Conservation (phyloP, 2,888 invertebrate genomes). For the Ennomos erosarius region DNA sequence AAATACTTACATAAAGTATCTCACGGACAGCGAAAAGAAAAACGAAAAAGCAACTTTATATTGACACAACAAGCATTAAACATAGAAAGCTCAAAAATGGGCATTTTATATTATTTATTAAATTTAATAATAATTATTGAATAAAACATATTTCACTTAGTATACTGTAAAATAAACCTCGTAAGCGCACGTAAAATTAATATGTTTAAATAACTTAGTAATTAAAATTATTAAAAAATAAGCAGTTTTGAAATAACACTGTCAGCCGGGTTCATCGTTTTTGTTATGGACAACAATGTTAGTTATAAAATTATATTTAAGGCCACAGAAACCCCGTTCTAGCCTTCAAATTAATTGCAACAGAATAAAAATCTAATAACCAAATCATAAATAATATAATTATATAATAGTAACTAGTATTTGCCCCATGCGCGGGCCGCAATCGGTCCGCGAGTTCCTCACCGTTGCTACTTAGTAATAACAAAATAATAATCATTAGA, state of each 20-base stretch:
- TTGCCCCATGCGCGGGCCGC: too few relatives aligned
- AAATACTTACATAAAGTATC: slow-evolving; percentile 61
- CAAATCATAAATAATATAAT: too few relatives aligned
- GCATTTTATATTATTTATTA: slow-evolving; percentile 56
- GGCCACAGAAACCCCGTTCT: too few relatives aligned
- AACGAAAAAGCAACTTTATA: slow-evolving; percentile 64
- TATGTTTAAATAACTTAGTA: slow-evolving; percentile 10
- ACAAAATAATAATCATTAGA: too few relatives aligned
- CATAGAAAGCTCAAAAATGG: slow-evolving; percentile 75
- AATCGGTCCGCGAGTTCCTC: too few relatives aligned
- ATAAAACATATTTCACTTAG: neutral
- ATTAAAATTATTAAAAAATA: slow-evolving; percentile 9
- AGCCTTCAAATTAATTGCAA: too few relatives aligned
- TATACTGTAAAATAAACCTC: slow-evolving; percentile 11
- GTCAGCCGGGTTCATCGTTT: neutral
- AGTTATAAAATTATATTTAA: neutral
- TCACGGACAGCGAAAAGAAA: slow-evolving; percentile 64
- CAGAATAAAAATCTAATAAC: too few relatives aligned
- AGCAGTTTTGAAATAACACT: slow-evolving; percentile 7
- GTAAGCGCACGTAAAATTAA: slow-evolving; percentile 22
- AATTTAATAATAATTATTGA: slow-evolving; percentile 1
- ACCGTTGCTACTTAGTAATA: too few relatives aligned
- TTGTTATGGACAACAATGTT: neutral
- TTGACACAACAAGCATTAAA: slow-evolving; percentile 68
- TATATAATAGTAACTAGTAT: too few relatives aligned